Conservation (phyloP, 2,888 invertebrate genomes). For the Drosophila buzzatii region DNA sequence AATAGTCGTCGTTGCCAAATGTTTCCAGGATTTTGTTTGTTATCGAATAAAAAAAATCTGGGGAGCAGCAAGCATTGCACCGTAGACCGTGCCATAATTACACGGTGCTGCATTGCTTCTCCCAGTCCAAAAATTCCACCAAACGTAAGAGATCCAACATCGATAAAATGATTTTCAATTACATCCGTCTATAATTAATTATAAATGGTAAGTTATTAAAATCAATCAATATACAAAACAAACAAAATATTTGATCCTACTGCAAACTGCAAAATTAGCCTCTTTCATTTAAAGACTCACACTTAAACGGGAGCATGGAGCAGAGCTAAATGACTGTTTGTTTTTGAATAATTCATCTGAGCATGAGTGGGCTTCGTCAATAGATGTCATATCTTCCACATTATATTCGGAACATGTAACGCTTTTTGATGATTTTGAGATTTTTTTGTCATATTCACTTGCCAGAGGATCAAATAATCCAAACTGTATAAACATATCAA, state of each 20-base stretch:
- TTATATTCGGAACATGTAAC: background rate
- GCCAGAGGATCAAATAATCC: conserved; percentile 15
- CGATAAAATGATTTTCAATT: conserved; percentile 82
- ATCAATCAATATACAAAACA: background rate
- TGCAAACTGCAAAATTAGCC: background rate
- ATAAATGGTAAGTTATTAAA: background rate
- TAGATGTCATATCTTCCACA: conserved; percentile 4
- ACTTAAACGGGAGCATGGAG: background rate
- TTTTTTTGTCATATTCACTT: conserved; percentile 6
- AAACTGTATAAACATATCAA: conserved; percentile 19
- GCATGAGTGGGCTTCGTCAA: background rate
- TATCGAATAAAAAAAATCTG: conserved; percentile 89
- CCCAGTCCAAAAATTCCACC: conserved; percentile 88
- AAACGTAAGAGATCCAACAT: conserved; percentile 82
- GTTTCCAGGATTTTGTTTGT: conserved; percentile 83
- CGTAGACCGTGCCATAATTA: conserved; percentile 88
- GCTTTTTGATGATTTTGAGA: background rate
- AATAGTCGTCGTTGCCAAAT: conserved; percentile 83
- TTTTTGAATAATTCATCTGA: background rate
- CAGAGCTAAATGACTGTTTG: background rate
- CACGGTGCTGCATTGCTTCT: conserved; percentile 89
- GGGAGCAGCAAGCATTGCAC: conserved; percentile 90
- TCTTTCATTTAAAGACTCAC: conserved; percentile 3
- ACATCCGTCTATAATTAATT: conserved; percentile 16
- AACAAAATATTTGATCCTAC: background rate